Conservation (phyloP, 64 coral and sea anemone species). For the Pocillopora damicornis region DNA sequence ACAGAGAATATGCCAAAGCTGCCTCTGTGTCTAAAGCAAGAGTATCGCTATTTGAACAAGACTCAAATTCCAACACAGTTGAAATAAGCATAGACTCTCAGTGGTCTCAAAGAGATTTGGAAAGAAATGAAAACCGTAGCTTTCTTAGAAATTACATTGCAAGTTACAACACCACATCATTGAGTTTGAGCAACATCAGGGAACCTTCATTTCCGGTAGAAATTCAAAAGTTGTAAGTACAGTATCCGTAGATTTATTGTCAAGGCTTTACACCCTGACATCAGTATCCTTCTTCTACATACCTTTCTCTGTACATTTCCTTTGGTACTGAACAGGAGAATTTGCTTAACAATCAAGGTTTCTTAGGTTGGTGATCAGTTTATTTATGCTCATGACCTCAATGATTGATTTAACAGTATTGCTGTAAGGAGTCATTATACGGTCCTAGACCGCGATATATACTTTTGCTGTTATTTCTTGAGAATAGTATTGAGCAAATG, state of each 20-base stretch:
- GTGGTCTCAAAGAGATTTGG: constrained; percentile 81
- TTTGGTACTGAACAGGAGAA: too few species aligned
- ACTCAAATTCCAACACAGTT: not conserved
- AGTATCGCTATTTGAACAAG: not conserved
- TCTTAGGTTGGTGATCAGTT: too few species aligned
- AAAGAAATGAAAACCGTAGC: constrained; percentile 62
- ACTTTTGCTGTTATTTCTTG: too few species aligned
- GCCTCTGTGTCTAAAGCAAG: constrained; percentile 11
- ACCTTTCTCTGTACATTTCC: not conserved
- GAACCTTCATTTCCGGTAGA: constrained; percentile 67
- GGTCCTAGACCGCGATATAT: too few species aligned
- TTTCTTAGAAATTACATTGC: constrained; percentile 60
- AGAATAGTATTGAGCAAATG: too few species aligned
- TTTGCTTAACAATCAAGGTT: too few species aligned
- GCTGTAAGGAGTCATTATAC: too few species aligned
- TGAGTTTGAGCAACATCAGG: constrained; percentile 7
- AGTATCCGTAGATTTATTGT: not conserved
- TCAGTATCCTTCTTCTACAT: not conserved
- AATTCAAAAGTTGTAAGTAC: constrained; percentile 61
- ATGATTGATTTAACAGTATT: too few species aligned
- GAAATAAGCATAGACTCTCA: constrained; percentile 49
- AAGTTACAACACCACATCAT: not conserved
- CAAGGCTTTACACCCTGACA: not conserved
- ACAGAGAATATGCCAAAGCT: constrained; percentile 1
- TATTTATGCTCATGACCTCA: too few species aligned